phyloP scores from a whole-genome alignment of 2,113 vertebrate genomes.

The Carassius carassius region DNA sequence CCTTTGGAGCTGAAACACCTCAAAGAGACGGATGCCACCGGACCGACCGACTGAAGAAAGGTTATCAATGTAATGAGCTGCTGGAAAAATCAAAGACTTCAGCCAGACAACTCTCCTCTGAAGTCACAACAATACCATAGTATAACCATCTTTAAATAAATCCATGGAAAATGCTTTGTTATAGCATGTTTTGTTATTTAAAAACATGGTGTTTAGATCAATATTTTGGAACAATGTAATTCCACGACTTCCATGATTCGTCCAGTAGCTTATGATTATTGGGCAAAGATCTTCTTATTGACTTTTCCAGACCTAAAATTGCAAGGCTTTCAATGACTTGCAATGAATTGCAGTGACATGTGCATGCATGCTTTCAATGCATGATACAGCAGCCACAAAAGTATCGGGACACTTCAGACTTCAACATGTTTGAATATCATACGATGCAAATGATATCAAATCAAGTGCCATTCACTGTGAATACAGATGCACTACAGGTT shows the following conservation, averaged over 20 bases:
- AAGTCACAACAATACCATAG: not conserved
- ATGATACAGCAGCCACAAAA: too few species aligned
- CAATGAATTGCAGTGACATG: too few species aligned
- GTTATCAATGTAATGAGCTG: not conserved
- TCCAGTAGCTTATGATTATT: too few species aligned
- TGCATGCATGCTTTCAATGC: too few species aligned
- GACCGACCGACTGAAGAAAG: not conserved
- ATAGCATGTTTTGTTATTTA: not conserved
- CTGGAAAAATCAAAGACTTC: not conserved
- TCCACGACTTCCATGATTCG: too few species aligned
- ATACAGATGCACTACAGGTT: too few species aligned
- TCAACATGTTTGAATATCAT: too few species aligned
- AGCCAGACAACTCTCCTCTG: not conserved
- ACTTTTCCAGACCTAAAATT: too few species aligned
- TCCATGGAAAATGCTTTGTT: not conserved
- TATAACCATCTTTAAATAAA: not conserved
- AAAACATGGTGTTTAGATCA: not conserved
- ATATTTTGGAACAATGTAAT: too few species aligned
- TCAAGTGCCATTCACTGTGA: not conserved
- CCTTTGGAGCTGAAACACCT: conserved; percentile 44
- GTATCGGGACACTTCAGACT: too few species aligned
- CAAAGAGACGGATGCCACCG: not conserved
- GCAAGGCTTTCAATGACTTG: too few species aligned
- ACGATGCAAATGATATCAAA: not conserved
- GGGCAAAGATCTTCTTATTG: too few species aligned